Conservation (phyloP, 2,888 invertebrate genomes). For the Adelphocoris suturalis region DNA sequence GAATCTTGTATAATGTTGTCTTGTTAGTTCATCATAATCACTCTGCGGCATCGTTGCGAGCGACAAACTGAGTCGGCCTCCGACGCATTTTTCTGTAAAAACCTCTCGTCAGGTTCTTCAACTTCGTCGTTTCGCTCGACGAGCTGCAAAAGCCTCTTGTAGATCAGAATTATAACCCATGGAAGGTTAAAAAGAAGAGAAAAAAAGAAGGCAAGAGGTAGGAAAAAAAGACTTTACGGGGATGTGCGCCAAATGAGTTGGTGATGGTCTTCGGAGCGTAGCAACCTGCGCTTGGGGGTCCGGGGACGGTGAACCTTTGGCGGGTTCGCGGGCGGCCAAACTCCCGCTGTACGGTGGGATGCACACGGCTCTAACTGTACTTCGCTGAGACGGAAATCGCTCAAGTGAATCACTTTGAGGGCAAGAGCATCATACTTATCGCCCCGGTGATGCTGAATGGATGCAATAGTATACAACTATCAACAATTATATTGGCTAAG, state of each 20-base stretch:
- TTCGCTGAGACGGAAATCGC: constrained; percentile 26
- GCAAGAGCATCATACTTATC: background rate
- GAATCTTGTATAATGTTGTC: background rate
- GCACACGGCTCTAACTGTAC: constrained; percentile 31
- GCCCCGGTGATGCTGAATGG: background rate
- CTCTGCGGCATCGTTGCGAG: background rate
- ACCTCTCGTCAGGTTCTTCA: constrained; percentile 30
- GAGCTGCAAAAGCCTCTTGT: constrained; percentile 21
- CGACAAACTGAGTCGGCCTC: constrained; percentile 21
- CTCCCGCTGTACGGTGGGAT: constrained; percentile 11
- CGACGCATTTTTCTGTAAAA: background rate
- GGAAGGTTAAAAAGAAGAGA: background rate
- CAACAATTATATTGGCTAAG: no score
- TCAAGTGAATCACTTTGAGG: constrained; percentile 15
- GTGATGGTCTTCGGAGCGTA: constrained; percentile 42
- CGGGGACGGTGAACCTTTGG: constrained; percentile 15
- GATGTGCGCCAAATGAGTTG: constrained; percentile 47
- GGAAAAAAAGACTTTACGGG: background rate
- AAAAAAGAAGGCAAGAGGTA: background rate
- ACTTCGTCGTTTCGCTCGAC: constrained; percentile 6
- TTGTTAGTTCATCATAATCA: constrained; percentile 19
- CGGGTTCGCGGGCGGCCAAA: background rate
- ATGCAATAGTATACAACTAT: background rate
- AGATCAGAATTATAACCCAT: constrained; percentile 39
- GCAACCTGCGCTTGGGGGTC: background rate